Conservation (phyloP, 2,113 vertebrate species). For the Acrocephalus kingi region DNA sequence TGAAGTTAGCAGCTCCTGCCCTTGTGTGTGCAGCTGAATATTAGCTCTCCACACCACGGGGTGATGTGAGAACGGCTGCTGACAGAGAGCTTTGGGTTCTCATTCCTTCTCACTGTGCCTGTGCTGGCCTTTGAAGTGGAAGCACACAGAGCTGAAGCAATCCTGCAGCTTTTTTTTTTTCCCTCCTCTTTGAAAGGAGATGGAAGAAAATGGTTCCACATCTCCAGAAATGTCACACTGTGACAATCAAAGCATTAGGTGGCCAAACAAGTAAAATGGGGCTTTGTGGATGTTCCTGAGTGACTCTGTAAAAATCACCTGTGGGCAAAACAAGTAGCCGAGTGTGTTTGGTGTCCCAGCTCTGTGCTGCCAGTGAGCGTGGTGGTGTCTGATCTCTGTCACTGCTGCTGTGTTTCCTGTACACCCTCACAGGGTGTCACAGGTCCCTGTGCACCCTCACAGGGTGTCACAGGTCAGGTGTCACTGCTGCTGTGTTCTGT, state of each 20-base stretch:
- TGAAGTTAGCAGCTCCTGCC: neutral
- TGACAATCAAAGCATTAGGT: accelerated
- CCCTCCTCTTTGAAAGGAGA: neutral
- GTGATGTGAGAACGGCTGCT: neutral
- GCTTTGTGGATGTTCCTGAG: accelerated
- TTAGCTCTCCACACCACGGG: neutral
- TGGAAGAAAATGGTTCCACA: accelerated
- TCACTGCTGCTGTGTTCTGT: too few relatives aligned
- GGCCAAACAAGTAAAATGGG: accelerated
- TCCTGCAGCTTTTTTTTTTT: too few relatives aligned
- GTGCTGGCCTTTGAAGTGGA: neutral
- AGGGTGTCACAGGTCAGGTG: too few relatives aligned
- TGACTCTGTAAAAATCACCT: accelerated
- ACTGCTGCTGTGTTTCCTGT: too few relatives aligned
- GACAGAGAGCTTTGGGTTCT: neutral
- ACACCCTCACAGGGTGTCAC: too few relatives aligned
- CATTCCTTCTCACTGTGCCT: neutral
- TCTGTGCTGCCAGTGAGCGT: accelerated
- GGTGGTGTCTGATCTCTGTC: neutral
- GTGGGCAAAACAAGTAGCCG: too few relatives aligned
- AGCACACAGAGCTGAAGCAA: neutral
- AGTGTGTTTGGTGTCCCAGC: neutral
- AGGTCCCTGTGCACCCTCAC: too few relatives aligned
- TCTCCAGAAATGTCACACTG: neutral
- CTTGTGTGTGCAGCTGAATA: neutral